Conservation (phyloP, 2,888 invertebrate genomes). For the Euzophera pinguis region DNA sequence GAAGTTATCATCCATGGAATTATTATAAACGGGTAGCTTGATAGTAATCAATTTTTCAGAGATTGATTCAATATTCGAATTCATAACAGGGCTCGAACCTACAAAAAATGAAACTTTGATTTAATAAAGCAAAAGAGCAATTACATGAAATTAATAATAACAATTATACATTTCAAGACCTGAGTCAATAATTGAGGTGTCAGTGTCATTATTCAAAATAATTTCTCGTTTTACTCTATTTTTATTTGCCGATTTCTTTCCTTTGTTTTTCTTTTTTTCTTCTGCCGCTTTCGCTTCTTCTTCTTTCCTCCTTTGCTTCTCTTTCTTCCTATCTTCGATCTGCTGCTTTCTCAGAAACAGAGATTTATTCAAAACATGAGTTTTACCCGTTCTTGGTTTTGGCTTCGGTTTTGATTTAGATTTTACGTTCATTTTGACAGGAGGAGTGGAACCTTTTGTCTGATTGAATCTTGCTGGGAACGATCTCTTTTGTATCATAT, state of each 20-base stretch:
- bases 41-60: not conserved
- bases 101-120: not conserved
- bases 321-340: not conserved
- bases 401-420: not conserved
- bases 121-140: not conserved
- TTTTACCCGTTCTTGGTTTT: not conserved
- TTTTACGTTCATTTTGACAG: not conserved
- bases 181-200: not conserved
- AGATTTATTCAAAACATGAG: not conserved
- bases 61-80: not conserved
- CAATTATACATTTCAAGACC: not conserved
- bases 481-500: conserved; percentile 8
- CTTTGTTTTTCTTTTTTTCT: not conserved
- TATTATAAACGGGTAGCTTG: not conserved
- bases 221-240: not conserved
- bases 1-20: not conserved
- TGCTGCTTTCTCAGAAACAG: not conserved
- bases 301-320: not conserved
- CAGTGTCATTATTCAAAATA: not conserved
- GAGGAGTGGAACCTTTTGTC: not conserved
- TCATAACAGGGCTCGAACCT: not conserved
- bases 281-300: not conserved
- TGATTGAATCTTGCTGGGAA: not conserved
- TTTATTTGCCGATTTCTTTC: not conserved
- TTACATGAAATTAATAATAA: not conserved